phyloP scores from a whole-genome alignment of 2,888 invertebrate genomes.

The Catocala fraxini region DNA sequence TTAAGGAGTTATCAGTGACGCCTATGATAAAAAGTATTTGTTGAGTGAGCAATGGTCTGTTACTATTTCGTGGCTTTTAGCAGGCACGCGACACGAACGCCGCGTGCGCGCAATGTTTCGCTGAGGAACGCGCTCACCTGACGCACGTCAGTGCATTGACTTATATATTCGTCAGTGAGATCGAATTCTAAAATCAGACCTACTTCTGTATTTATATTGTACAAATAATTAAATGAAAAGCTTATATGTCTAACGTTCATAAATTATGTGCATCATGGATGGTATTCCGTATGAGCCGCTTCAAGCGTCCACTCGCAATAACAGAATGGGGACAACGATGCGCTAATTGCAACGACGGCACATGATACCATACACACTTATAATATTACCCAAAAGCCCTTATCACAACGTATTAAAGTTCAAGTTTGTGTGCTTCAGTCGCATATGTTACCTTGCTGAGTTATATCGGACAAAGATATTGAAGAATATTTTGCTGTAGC shows the following conservation, averaged over 20 bases:
- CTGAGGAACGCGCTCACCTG: too few relatives aligned
- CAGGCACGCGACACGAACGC: too few relatives aligned
- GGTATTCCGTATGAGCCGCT: constrained; percentile 22
- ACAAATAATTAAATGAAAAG: neutral
- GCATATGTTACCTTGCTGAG: constrained; percentile 31
- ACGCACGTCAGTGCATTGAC: too few relatives aligned
- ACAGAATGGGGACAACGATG: constrained; percentile 52
- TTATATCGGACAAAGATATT: constrained; percentile 50
- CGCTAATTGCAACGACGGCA: constrained; percentile 57
- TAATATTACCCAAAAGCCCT: constrained; percentile 5
- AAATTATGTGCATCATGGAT: constrained; percentile 31
- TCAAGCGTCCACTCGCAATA: constrained; percentile 48
- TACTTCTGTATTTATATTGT: too few relatives aligned
- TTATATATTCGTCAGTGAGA: too few relatives aligned
- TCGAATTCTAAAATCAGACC: too few relatives aligned
- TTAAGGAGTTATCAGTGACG: too few relatives aligned
- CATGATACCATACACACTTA: constrained; percentile 39
- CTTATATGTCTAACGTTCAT: constrained; percentile 23
- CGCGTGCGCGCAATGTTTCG: too few relatives aligned
- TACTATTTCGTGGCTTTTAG: too few relatives aligned
- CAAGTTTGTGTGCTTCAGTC: constrained; percentile 22
- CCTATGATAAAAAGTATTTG: too few relatives aligned
- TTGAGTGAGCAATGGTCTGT: too few relatives aligned
- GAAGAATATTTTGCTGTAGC: constrained; percentile 30
- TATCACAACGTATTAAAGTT: constrained; percentile 8